Evolutionary conservation across 2,888 invertebrate genomes (phyloP), one percentile per base, ranked within the genome.

Genomic region (Tridacna gigas): DNA sequence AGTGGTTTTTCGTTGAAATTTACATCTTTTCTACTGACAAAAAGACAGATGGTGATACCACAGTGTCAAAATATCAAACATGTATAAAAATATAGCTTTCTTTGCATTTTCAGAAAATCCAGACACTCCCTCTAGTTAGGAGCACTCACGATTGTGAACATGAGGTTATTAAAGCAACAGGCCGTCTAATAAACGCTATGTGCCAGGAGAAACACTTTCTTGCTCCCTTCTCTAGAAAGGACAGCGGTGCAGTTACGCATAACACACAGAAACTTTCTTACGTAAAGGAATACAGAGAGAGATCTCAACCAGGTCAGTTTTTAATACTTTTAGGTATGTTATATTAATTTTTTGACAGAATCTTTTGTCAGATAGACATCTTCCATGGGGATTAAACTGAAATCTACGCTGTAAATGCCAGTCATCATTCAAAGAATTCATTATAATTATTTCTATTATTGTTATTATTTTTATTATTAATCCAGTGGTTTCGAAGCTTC

Each of bases 151-250:
- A 96, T 84, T 96, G 97, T 60, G 96, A 96, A 84, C 96, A 97
- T 84, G 96, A 96, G 83, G 95, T 97, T 82, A 69, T 56, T 18
- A 96, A 96, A 93, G 81, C 76, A 28, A 96, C 96, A 37, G 97
- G 97, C 18, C 85, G 86, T 60, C 95, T 97, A 4, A 96, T 97
- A 91, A 96, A 96, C 86, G 96, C 97, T 0, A 95, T 95, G 0
- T 96, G 97, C 63, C 95, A 95, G 18, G 97, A 98, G 93, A 96
- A 96, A 76, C 97, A 97, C 94, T 95, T 96, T 22, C 97, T 97
- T 95, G 95, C 96, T 69, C 97, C 97, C 0, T 97, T 97, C 95
- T 97, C 97, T 26, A 92, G 94, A 56, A 92, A 94, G 3, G 91
- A 93, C 26, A 95, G 94, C 79, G 96, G 96, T 12, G 95, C 95